Evolutionary conservation across 2,888 invertebrate genomes (phyloP).

Genomic region (Phoenoteleia sp.): DNA sequence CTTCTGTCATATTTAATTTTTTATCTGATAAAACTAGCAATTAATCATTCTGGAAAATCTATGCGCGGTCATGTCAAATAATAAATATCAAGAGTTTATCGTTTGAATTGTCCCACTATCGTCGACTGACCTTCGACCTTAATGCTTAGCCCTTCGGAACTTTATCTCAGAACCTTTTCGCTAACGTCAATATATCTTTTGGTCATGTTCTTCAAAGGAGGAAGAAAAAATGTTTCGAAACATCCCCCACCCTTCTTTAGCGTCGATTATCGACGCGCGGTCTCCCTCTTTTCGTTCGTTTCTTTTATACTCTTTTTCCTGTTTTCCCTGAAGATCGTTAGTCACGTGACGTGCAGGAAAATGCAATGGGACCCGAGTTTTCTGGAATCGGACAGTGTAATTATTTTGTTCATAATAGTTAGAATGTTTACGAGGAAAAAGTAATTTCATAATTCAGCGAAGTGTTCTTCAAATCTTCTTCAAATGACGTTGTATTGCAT

Average conservation of each 20-base stretch:
- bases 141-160: conserved; percentile 57
- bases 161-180: conserved; percentile 64
- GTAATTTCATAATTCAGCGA: conserved; percentile 32
- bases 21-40: background rate
- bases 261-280: conserved; percentile 62
- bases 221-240: conserved; percentile 41
- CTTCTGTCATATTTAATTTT: background rate
- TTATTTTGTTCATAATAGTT: conserved; percentile 49
- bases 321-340: conserved; percentile 60
- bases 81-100: conserved; percentile 43
- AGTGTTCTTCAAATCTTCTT: background rate
- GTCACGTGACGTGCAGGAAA: conserved; percentile 61
- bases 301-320: conserved; percentile 55
- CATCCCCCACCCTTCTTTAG: no score
- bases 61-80: background rate
- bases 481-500: background rate
- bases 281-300: conserved; percentile 37
- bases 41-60: conserved; percentile 16
- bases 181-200: conserved; percentile 57
- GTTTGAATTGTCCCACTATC: conserved; percentile 49
- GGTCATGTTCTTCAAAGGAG: conserved; percentile 18
- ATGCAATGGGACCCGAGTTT: conserved; percentile 36
- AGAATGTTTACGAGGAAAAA: conserved; percentile 19
- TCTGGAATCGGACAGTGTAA: conserved; percentile 24
- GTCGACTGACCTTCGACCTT: conserved; percentile 69